A percentile compares a stretch with the other conserved stretches of the same genome.
Conservation (phyloP, 2,797 vertebrate species). For the Manis javanica region DNA sequence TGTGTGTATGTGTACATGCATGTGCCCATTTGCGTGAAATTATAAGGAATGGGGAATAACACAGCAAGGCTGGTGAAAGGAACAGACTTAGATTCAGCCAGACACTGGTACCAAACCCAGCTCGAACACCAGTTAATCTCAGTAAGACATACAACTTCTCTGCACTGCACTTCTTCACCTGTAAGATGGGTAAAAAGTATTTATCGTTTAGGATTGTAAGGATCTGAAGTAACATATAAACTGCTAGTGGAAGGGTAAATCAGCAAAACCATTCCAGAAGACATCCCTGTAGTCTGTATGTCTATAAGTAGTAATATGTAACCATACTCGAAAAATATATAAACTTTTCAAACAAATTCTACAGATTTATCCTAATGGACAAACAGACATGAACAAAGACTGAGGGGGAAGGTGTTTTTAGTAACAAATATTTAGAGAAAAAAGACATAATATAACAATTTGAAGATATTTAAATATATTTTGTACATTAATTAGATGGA, state of each 20-base stretch:
- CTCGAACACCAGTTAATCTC: neutral
- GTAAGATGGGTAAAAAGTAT: neutral
- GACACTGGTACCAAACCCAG: neutral
- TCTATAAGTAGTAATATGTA: neutral
- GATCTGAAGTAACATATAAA: neutral
- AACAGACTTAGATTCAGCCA: neutral
- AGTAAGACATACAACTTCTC: neutral
- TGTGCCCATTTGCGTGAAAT: neutral
- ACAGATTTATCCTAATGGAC: neutral
- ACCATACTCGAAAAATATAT: neutral
- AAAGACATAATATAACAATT: neutral
- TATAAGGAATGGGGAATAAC: neutral
- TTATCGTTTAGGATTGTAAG: neutral
- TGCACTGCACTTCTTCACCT: neutral
- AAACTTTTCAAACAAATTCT: neutral
- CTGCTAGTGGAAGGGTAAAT: neutral
- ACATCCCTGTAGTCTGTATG: no score
- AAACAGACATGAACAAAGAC: neutral
- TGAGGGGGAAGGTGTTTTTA: neutral
- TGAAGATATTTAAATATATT: neutral
- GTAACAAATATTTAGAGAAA: neutral
- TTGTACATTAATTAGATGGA: neutral
- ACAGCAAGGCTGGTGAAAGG: neutral
- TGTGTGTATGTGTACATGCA: no score
- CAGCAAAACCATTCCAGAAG: neutral